phyloP scores from a whole-genome alignment of 2,888 invertebrate species.

The Cosmia trapezina region DNA sequence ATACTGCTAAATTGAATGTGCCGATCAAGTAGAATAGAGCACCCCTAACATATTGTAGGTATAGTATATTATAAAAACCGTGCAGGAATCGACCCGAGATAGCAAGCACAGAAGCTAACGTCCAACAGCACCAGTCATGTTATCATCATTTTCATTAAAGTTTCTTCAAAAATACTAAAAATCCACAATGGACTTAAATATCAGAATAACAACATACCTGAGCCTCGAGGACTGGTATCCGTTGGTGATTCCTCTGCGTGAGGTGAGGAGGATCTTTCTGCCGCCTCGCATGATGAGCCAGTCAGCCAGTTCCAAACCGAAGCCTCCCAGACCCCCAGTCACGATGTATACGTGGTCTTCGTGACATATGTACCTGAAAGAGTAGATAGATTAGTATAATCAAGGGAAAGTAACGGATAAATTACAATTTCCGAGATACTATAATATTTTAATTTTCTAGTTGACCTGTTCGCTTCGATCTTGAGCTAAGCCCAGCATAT shows the following conservation, averaged over 20 bases:
- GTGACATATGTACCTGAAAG: conserved; percentile 88
- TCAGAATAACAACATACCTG: conserved; percentile 80
- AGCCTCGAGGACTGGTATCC: conserved; percentile 95
- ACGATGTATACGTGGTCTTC: conserved; percentile 90
- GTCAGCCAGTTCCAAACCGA: conserved; percentile 96
- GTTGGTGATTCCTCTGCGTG: conserved; percentile 94
- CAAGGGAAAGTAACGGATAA: background rate
- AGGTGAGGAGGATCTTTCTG: conserved; percentile 94
- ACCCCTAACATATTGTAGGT: background rate
- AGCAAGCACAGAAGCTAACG: background rate
- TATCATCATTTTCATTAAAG: background rate
- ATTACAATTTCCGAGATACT: background rate
- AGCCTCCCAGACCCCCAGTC: conserved; percentile 96
- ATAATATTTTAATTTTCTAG: background rate
- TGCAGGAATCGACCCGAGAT: background rate
- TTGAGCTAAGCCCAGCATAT: no score
- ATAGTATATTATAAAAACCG: background rate
- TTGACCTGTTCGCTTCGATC: no score
- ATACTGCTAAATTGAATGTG: background rate
- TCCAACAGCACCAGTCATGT: background rate
- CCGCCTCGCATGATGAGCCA: conserved; percentile 96
- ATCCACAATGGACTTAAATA: background rate
- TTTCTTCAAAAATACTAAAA: background rate
- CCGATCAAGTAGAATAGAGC: background rate
- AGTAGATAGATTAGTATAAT: background rate